phyloP scores from a whole-genome alignment of 1,140 invertebrate genomes.

The Tetranychus urticae region DNA sequence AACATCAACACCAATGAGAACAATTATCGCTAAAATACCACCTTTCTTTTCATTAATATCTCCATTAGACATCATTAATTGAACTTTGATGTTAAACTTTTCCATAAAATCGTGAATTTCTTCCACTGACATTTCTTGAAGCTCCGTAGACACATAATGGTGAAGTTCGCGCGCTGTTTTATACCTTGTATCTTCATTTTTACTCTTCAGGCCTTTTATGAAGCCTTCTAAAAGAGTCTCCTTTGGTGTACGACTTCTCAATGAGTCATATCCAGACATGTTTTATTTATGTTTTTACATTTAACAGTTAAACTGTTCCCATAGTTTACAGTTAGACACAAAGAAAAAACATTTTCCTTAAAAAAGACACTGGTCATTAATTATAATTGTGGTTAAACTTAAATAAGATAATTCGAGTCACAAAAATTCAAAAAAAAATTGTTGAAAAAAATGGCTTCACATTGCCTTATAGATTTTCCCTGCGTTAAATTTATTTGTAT shows the following conservation, averaged over 20 bases:
- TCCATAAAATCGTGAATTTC: constrained; percentile 73
- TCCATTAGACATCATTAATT: constrained; percentile 73
- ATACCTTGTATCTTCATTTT: constrained; percentile 52
- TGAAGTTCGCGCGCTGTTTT: constrained; percentile 67
- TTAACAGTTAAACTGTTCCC: no score
- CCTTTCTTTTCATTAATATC: constrained; percentile 87
- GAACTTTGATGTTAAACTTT: constrained; percentile 83
- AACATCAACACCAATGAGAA: constrained; percentile 69
- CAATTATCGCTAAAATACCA: constrained; percentile 78
- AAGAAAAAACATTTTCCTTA: no score
- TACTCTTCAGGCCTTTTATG: constrained; percentile 61
- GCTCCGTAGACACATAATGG: constrained; percentile 69
- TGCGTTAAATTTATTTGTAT: no score
- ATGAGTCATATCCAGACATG: no score
- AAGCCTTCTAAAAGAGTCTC: neutral
- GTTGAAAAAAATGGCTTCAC: no score
- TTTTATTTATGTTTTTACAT: no score
- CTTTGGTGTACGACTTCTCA: neutral
- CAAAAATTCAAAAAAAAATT: no score
- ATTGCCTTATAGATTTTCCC: no score
- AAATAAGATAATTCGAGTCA: no score
- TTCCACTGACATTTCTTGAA: constrained; percentile 71
- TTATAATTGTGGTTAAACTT: no score
- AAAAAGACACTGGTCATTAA: no score
- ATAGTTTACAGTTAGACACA: no score